A percentile compares a stretch with the other conserved stretches of the same genome.
Evolutionary conservation across 2,113 vertebrate species (phyloP).

Genomic region (Zeus faber): DNA sequence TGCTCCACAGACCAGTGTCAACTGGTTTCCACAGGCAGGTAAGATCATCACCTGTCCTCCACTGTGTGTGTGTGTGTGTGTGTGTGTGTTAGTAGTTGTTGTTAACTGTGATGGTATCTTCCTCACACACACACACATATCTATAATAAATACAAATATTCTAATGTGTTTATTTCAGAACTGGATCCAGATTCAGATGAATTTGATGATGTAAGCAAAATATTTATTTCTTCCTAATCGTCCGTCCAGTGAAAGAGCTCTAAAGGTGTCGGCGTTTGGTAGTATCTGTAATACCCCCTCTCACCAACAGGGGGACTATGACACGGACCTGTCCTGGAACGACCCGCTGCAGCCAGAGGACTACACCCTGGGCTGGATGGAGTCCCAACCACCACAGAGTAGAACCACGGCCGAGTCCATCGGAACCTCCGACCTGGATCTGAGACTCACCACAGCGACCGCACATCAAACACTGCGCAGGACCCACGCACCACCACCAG

Average conservation of each 20-base stretch:
- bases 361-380: slow-evolving; percentile 17
- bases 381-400: not conserved
- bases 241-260: no score
- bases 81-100: not conserved
- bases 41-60: slow-evolving; percentile 52
- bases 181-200: not conserved
- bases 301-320: slow-evolving; percentile 47
- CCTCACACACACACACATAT: not conserved
- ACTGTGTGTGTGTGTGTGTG: not conserved
- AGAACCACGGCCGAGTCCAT: slow-evolving; percentile 7
- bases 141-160: not conserved
- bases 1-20: slow-evolving; percentile 59
- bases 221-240: no score
- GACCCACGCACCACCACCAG: slow-evolving; percentile 26
- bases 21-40: slow-evolving; percentile 66
- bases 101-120: not conserved
- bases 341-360: slow-evolving; percentile 36
- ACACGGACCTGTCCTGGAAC: slow-evolving; percentile 39
- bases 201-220: not conserved
- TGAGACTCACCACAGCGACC: slow-evolving; percentile 9
- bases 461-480: not conserved
- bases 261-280: not conserved
- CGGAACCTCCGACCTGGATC: not conserved
- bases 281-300: not conserved
- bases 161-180: no score